Conservation (phyloP, 2,797 vertebrate genomes). For the Catostomus latipinnis region DNA sequence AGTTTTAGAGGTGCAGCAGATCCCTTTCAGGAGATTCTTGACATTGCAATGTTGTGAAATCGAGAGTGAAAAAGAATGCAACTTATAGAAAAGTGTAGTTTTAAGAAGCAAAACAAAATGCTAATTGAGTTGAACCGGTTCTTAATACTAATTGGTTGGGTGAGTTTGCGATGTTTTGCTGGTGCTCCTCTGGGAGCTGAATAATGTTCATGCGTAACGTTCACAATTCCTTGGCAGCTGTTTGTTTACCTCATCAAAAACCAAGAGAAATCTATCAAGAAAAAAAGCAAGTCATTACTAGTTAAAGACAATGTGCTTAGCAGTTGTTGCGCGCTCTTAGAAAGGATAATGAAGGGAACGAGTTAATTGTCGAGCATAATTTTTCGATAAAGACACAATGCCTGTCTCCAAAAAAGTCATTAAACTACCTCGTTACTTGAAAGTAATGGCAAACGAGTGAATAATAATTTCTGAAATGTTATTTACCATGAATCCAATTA, state of each 20-base stretch:
- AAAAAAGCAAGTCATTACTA: constrained; percentile 61
- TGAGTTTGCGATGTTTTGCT: constrained; percentile 62
- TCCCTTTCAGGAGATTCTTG: constrained; percentile 63
- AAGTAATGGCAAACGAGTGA: constrained; percentile 31
- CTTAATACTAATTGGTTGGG: constrained; percentile 64
- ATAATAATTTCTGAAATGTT: constrained; percentile 10
- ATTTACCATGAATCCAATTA: constrained; percentile 38
- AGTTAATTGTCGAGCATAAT: constrained; percentile 55
- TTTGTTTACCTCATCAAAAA: constrained; percentile 73
- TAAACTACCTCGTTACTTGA: constrained; percentile 34
- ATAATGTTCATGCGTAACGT: constrained; percentile 63
- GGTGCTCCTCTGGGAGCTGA: constrained; percentile 62
- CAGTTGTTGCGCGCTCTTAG: constrained; percentile 44
- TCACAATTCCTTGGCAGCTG: constrained; percentile 63
- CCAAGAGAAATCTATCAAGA: constrained; percentile 68
- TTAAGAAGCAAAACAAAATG: constrained; percentile 48
- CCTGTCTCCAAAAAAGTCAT: constrained; percentile 46
- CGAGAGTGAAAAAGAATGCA: constrained; percentile 53
- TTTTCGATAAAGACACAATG: constrained; percentile 55
- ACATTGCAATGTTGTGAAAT: constrained; percentile 46
- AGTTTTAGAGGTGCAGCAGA: constrained; percentile 37
- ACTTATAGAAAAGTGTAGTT: neutral
- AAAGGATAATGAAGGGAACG: constrained; percentile 56
- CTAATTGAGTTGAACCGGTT: constrained; percentile 72
- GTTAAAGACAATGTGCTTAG: constrained; percentile 57